phyloP scores from a whole-genome alignment of 2,888 invertebrate genomes.

The Acleris cristana region DNA sequence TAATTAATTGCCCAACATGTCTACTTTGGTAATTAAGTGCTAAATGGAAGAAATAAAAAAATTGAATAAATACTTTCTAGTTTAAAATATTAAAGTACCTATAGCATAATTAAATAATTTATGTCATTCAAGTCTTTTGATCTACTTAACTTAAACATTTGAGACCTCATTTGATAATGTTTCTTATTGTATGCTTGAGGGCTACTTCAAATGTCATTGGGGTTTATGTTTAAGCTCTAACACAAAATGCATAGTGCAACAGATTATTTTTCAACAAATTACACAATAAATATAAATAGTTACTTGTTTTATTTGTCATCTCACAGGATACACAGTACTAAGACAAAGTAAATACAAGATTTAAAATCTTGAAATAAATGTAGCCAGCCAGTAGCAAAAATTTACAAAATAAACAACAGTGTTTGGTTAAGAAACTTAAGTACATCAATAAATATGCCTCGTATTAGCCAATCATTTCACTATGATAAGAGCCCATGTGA shows the following conservation, averaged over 20 bases:
- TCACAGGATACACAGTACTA: not conserved
- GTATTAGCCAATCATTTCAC: conserved; percentile 19
- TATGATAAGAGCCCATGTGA: conserved; percentile 17
- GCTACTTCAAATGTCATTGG: not conserved
- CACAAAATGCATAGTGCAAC: conserved; percentile 1
- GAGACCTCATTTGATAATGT: too few relatives aligned
- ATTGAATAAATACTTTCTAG: too few relatives aligned
- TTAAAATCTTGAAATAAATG: not conserved
- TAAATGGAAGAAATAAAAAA: too few relatives aligned
- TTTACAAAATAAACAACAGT: conserved; percentile 15
- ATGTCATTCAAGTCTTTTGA: too few relatives aligned
- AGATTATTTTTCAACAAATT: conserved; percentile 10
- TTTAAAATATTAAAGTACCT: too few relatives aligned
- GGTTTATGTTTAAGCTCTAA: conserved; percentile 9
- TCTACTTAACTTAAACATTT: too few relatives aligned
- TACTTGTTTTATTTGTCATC: conserved; percentile 3
- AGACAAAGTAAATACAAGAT: too few relatives aligned
- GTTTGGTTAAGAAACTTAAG: conserved; percentile 26
- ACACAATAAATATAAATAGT: conserved; percentile 18
- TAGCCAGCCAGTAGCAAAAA: not conserved
- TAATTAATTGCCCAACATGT: too few relatives aligned
- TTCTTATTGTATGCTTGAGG: not conserved
- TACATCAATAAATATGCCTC: conserved; percentile 15
- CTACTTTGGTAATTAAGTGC: too few relatives aligned
- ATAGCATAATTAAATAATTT: too few relatives aligned